phyloP scores from a whole-genome alignment of 64 coral and sea anemone genomes.

The Actinia tenebrosa region DNA sequence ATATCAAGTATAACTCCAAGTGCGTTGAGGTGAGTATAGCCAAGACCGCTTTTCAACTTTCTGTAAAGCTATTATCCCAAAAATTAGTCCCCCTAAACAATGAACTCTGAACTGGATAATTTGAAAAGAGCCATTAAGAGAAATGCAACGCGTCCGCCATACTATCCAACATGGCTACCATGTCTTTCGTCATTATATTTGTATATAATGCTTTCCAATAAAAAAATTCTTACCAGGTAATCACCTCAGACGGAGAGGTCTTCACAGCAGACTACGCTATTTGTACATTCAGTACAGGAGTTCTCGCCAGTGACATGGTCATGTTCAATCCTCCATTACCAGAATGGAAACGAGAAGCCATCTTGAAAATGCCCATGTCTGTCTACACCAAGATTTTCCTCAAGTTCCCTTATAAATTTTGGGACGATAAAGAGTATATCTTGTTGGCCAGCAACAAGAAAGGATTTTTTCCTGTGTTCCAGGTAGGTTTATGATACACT shows the following conservation, averaged over 20 bases:
- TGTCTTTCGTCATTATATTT: neutral
- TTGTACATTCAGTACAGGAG: conserved; percentile 34
- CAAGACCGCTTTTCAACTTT: neutral
- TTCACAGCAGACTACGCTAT: conserved; percentile 13
- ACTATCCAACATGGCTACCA: no score
- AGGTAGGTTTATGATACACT: neutral
- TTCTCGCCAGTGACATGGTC: conserved; percentile 27
- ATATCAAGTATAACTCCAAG: neutral
- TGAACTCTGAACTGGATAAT: no score
- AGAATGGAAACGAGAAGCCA: conserved; percentile 45
- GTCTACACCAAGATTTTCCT: conserved; percentile 48
- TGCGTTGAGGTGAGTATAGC: neutral
- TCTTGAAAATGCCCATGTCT: conserved; percentile 37
- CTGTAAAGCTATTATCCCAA: no score
- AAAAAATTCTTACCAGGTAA: neutral
- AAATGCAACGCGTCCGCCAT: no score
- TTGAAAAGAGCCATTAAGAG: no score
- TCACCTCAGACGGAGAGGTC: neutral
- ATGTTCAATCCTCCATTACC: conserved; percentile 28
- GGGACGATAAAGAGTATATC: conserved; percentile 30
- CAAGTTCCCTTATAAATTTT: conserved; percentile 48
- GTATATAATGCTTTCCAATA: neutral
- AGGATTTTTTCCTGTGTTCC: conserved; percentile 30
- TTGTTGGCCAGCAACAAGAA: conserved; percentile 9
- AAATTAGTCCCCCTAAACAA: no score